These are phyloP conservation scores for Schizaphis graminum DNA, from an alignment of 2,888 invertebrate species.

Conservation along the genomic window DNA sequence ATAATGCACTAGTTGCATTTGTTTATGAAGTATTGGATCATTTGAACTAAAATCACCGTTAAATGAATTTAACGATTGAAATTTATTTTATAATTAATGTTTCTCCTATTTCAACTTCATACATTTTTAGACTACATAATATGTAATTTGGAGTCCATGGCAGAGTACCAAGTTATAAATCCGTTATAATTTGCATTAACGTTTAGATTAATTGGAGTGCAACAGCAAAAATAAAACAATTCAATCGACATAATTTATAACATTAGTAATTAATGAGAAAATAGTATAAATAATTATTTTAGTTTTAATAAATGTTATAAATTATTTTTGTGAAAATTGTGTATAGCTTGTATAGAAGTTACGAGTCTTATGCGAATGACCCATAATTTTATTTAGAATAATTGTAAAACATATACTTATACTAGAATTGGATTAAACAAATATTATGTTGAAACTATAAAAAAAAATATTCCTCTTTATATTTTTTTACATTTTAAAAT, in stretches of 20 bases:
- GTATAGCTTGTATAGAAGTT: not conserved
- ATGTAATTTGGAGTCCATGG: not conserved
- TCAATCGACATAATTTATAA: not conserved
- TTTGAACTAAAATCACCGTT: not conserved
- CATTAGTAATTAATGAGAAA: not conserved
- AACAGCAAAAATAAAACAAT: not conserved
- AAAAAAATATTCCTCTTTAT: not conserved
- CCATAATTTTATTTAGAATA: not conserved
- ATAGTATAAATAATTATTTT: not conserved
- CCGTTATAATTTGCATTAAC: too few species aligned
- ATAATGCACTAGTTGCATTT: not conserved
- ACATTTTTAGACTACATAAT: constrained; percentile 7
- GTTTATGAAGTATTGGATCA: not conserved
- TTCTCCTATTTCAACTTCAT: not conserved
- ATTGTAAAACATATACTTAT: too few species aligned
- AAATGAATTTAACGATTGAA: not conserved
- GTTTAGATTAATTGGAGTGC: constrained; percentile 2
- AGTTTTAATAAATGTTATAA: not conserved
- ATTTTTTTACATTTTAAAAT: not conserved
- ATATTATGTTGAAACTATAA: not conserved
- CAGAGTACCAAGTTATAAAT: not conserved
- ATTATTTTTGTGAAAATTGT: not conserved
- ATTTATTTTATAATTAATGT: not conserved
- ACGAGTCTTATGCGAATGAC: not conserved
- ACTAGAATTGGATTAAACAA: not conserved